A percentile compares a stretch with the other conserved stretches of the same genome.
Evolutionary conservation across 2,113 vertebrate species (phyloP).

Genomic region (Seriola aureovittata): DNA sequence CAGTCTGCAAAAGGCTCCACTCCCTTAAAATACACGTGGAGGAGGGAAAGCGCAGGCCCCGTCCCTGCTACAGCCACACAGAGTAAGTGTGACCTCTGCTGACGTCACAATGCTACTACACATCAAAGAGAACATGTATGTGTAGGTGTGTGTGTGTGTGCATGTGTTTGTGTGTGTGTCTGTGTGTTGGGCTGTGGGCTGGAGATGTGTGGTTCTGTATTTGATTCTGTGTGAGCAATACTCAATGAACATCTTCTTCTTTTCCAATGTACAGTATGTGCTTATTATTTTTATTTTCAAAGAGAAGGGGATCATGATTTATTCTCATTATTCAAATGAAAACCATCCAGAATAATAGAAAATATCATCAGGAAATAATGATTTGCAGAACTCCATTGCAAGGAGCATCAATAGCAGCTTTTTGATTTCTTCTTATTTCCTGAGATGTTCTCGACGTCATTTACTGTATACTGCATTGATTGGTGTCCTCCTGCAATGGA

Average conservation of each 20-base stretch:
- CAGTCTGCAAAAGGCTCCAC: constrained; percentile 82
- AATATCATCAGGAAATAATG: not conserved
- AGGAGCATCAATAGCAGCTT: not conserved
- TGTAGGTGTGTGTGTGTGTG: constrained; percentile 11
- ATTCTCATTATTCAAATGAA: not conserved
- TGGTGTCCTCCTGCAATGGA: not conserved
- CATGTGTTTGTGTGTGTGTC: not conserved
- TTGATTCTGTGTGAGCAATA: not conserved
- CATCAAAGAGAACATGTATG: constrained; percentile 29
- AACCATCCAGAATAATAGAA: not conserved
- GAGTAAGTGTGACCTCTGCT: constrained; percentile 83
- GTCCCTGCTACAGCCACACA: constrained; percentile 68
- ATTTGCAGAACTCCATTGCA: not conserved
- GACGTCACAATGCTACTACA: constrained; percentile 68
- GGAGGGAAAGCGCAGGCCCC: constrained; percentile 73
- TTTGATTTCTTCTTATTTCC: constrained; percentile 13
- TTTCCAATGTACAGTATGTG: not conserved
- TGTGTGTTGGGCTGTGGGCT: not conserved
- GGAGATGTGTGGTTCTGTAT: not conserved
- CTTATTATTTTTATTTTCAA: not conserved
- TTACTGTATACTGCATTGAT: constrained; percentile 21
- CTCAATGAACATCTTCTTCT: not conserved
- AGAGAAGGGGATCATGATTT: not conserved
- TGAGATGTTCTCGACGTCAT: not conserved
- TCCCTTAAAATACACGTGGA: constrained; percentile 88